A percentile compares a stretch with the other conserved stretches of the same genome.
Conservation (phyloP, 1,140 invertebrate genomes). For the Dreissena polymorpha region DNA sequence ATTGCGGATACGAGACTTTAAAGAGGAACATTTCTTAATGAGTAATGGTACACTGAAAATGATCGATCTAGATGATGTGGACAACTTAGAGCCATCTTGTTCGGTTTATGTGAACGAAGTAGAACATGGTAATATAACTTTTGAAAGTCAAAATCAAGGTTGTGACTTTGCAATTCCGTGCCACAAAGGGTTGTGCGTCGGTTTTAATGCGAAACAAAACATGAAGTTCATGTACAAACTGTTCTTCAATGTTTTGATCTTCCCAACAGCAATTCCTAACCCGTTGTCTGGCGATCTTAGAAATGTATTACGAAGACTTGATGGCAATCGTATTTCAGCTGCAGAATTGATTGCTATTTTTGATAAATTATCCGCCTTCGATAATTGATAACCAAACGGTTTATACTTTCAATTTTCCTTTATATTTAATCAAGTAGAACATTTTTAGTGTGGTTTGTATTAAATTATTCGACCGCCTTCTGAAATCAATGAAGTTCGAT, state of each 20-base stretch:
- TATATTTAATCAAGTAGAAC: too few species aligned
- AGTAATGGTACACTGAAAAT: conserved; percentile 71
- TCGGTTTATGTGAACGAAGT: conserved; percentile 51
- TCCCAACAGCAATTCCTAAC: conserved; percentile 65
- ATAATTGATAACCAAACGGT: too few species aligned
- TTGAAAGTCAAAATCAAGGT: conserved; percentile 1
- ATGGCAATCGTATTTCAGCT: conserved; percentile 20
- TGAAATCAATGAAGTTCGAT: too few species aligned
- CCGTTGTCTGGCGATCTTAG: conserved; percentile 35
- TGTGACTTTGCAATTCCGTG: conserved; percentile 71
- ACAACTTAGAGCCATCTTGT: conserved; percentile 75
- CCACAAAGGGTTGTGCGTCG: conserved; percentile 70
- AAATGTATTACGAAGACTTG: conserved; percentile 6
- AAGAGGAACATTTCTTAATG: conserved; percentile 76
- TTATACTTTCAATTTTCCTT: too few species aligned
- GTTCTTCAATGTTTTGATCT: conserved; percentile 71
- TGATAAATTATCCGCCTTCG: too few species aligned
- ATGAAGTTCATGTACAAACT: conserved; percentile 73
- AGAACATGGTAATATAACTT: conserved; percentile 23
- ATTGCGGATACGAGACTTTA: conserved; percentile 74
- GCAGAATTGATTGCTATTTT: not conserved
- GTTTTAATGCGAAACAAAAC: conserved; percentile 76
- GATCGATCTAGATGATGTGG: conserved; percentile 77
- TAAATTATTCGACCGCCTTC: too few species aligned
- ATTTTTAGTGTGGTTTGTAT: too few species aligned